Evolutionary conservation across 2,797 vertebrate genomes (phyloP).

Genomic region (Hoplostethus atlanticus): DNA sequence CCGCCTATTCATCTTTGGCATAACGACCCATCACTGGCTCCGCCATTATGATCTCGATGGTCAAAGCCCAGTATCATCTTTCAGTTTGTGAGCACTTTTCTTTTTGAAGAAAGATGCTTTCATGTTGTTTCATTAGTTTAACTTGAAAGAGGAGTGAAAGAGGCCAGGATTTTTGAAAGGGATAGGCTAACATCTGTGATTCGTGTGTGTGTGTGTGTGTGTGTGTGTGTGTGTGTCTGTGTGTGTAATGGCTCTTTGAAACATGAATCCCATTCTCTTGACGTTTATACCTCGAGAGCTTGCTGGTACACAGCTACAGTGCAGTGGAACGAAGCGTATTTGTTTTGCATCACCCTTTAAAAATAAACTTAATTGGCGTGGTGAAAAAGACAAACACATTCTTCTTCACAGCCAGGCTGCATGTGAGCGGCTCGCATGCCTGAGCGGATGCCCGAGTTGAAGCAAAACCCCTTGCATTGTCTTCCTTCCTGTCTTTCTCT

Average conservation of each 20-base stretch:
- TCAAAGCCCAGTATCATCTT: constrained; percentile 59
- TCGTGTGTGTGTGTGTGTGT: constrained; percentile 30
- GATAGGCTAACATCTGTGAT: constrained; percentile 40
- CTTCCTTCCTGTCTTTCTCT: constrained; percentile 50
- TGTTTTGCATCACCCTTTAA: constrained; percentile 34
- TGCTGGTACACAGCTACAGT: neutral
- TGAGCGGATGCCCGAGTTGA: constrained; percentile 37
- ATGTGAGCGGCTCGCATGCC: neutral
- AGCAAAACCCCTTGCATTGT: constrained; percentile 32
- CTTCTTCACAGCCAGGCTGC: constrained; percentile 32
- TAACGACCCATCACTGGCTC: constrained; percentile 56
- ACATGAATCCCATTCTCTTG: constrained; percentile 34
- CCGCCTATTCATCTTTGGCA: constrained; percentile 54
- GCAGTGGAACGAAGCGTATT: constrained; percentile 29
- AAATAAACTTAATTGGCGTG: constrained; percentile 46
- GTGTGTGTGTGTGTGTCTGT: neutral
- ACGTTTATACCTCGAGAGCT: constrained; percentile 29
- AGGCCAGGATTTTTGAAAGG: neutral
- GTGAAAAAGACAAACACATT: constrained; percentile 28
- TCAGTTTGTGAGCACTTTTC: constrained; percentile 38
- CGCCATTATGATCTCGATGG: constrained; percentile 48
- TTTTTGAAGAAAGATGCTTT: constrained; percentile 64
- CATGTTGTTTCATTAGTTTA: constrained; percentile 55
- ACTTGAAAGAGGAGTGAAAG: constrained; percentile 47
- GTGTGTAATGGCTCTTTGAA: constrained; percentile 45